These are phyloP conservation scores for Thrips palmi DNA, from an alignment of 1,140 invertebrate genomes.

Conservation along the genomic window DNA sequence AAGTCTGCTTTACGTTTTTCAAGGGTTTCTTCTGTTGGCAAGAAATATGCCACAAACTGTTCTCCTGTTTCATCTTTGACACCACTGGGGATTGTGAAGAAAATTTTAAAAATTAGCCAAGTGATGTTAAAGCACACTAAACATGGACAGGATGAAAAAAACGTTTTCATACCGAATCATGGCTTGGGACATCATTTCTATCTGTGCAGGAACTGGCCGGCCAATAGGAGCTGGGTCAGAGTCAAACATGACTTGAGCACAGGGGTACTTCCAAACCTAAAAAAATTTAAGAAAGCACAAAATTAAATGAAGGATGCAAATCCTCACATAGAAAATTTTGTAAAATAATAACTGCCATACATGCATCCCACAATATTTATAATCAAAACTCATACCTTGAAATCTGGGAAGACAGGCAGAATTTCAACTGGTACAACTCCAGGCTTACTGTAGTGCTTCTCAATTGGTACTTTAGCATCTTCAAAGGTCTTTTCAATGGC, in stretches of 20 bases:
- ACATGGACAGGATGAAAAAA: no score
- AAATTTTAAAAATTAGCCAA: conserved; percentile 13
- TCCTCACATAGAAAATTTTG: no score
- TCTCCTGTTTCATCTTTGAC: conserved; percentile 96
- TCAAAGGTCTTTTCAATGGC: conserved; percentile 97
- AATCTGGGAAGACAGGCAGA: conserved; percentile 83
- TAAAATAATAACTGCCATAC: no score
- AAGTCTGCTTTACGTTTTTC: conserved; percentile 70
- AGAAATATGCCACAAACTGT: conserved; percentile 96
- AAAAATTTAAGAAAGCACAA: conserved; percentile 15
- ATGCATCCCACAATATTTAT: no score
- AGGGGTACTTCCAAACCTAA: conserved; percentile 88
- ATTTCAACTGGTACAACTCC: conserved; percentile 83
- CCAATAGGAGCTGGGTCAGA: conserved; percentile 80
- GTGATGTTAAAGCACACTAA: no score
- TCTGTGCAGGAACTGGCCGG: conserved; percentile 62
- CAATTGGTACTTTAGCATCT: conserved; percentile 69
- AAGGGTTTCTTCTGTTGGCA: conserved; percentile 85
- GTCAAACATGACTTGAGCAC: conserved; percentile 96
- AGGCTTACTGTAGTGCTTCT: conserved; percentile 89
- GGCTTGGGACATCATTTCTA: conserved; percentile 96
- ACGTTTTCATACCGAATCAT: conserved; percentile 88
- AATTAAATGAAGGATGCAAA: conserved; percentile 1
- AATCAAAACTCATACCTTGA: conserved; percentile 35
- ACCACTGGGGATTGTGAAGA: conserved; percentile 47